Conservation (phyloP, 2,888 invertebrate genomes). For the Eupithecia vulgata region DNA sequence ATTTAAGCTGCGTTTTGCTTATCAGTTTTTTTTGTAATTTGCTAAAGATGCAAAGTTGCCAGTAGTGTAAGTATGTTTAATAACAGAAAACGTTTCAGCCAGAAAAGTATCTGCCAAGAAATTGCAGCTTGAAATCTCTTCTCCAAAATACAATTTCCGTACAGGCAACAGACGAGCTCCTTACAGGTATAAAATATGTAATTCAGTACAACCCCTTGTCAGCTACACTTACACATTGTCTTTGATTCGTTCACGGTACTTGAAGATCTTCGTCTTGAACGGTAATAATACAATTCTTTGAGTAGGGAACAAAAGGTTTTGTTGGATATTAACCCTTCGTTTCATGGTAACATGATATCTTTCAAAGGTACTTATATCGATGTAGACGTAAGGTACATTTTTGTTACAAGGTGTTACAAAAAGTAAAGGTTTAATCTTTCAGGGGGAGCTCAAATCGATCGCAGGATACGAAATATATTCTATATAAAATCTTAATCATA, state of each 20-base stretch:
- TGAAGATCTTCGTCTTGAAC: background rate
- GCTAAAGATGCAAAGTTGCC: background rate
- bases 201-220: constrained; percentile 17
- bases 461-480: too few relatives aligned
- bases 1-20: background rate
- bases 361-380: background rate
- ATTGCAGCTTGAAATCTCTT: background rate
- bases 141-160: background rate
- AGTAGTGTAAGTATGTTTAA: background rate
- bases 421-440: too few relatives aligned
- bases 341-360: background rate
- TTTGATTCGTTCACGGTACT: constrained; percentile 16
- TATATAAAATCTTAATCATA: too few relatives aligned
- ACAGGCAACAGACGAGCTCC: background rate
- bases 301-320: constrained; percentile 2
- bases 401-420: too few relatives aligned
- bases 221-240: constrained; percentile 26
- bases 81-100: background rate
- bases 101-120: background rate
- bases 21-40: background rate
- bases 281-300: constrained; percentile 3
- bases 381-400: too few relatives aligned
- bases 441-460: too few relatives aligned
- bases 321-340: background rate
- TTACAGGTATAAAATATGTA: background rate